These are phyloP conservation scores for Arothron firmamentum DNA, from an alignment of 2,113 vertebrate genomes.

Conservation along the genomic window DNA sequence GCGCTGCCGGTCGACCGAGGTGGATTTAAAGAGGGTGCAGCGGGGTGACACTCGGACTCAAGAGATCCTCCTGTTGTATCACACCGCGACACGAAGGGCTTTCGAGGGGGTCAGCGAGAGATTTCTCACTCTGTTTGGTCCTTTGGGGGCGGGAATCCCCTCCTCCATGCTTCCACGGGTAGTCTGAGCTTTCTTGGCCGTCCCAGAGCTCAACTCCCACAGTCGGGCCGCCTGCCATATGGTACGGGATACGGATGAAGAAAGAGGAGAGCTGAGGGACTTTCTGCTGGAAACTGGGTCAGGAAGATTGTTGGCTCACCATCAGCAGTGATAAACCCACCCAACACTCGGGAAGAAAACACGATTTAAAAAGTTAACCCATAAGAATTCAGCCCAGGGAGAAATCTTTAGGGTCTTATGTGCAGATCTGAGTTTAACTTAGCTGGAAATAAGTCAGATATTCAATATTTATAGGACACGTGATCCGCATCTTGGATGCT, in stretches of 20 bases:
- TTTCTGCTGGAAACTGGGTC: slow-evolving; percentile 53
- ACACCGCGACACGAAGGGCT: slow-evolving; percentile 1
- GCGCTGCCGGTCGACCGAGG: slow-evolving; percentile 45
- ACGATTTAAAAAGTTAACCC: background rate
- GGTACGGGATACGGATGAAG: slow-evolving; percentile 36
- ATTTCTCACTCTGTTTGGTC: background rate
- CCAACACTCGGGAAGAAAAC: background rate
- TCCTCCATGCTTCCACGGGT: slow-evolving; percentile 23
- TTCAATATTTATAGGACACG: background rate
- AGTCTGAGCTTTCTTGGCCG: slow-evolving; percentile 34
- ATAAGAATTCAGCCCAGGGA: no score
- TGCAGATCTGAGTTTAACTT: no score
- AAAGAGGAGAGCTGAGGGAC: slow-evolving; percentile 39
- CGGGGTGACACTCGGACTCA: slow-evolving; percentile 56
- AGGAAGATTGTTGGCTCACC: slow-evolving; percentile 23
- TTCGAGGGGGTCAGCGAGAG: no score
- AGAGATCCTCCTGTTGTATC: slow-evolving; percentile 49
- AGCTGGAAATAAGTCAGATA: no score
- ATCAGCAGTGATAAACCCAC: slow-evolving; percentile 9
- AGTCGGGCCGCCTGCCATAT: slow-evolving; percentile 52
- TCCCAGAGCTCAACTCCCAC: slow-evolving; percentile 41
- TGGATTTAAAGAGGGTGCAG: slow-evolving; percentile 52
- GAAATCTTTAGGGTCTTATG: no score
- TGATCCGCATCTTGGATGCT: background rate
- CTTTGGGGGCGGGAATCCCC: slow-evolving; percentile 25